phyloP scores from a whole-genome alignment of 2,888 invertebrate genomes.

The Drosophila mimetica region DNA sequence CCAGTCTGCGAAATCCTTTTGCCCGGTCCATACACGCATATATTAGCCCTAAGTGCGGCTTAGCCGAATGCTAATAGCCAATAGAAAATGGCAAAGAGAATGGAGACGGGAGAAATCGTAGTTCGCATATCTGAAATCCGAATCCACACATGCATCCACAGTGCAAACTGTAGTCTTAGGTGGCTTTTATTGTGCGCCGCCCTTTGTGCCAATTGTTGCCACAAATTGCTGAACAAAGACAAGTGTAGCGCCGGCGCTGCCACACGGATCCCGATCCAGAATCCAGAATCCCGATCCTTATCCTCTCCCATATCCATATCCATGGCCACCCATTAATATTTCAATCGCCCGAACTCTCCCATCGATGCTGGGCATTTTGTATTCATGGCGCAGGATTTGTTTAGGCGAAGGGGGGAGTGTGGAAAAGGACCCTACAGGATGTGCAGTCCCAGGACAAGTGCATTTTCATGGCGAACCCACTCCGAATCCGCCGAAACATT shows the following conservation, averaged over 20 bases:
- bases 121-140: slow-evolving; percentile 1
- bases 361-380: slow-evolving; percentile 19
- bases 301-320: not conserved
- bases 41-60: slow-evolving; percentile 69
- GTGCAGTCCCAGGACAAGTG: slow-evolving; percentile 24
- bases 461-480: not conserved
- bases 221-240: slow-evolving; percentile 65
- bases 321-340: slow-evolving; percentile 48
- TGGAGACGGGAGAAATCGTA: not conserved
- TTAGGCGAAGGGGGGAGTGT: slow-evolving; percentile 1
- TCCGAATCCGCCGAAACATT: not conserved
- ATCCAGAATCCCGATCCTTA: not conserved
- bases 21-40: not conserved
- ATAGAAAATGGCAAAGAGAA: slow-evolving; percentile 33
- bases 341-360: slow-evolving; percentile 49
- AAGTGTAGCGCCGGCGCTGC: slow-evolving; percentile 73
- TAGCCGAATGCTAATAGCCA: slow-evolving; percentile 72
- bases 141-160: slow-evolving; percentile 36
- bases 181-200: slow-evolving; percentile 73
- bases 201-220: slow-evolving; percentile 57
- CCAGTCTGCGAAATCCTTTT: slow-evolving; percentile 52
- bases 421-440: slow-evolving; percentile 16
- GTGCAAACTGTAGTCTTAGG: slow-evolving; percentile 41
- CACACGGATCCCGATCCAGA: slow-evolving; percentile 16
- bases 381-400: slow-evolving; percentile 30